Base-by-base conservation (phyloP, 2,797 vertebrate species). In the Sebastes trivittatus region DNA sequence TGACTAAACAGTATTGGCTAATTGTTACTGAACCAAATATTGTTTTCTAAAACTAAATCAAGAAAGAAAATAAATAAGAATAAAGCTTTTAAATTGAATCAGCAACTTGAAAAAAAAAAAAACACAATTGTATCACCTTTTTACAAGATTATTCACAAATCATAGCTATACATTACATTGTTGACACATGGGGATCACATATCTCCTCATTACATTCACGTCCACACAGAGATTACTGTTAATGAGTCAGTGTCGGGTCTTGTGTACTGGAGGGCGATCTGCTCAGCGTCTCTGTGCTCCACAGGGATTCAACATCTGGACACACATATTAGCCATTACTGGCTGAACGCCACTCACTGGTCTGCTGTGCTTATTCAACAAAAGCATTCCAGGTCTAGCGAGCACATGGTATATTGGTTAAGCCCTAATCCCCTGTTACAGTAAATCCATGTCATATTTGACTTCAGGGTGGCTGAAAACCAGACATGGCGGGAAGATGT, bases 391-490 rank as follows among this genome's bases (percentile, higher is more conserved):
- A 82, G 60, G 59, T 83, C 71, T 63, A 36, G 59, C 30, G 63
- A 77, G 79, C 86, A 85, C 83, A 83, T 83, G 81, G 70, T 83
- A 71, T 49, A 85, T 42, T 71, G 68, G 80, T 85, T 80, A 89
- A 86, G 23, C 16, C 46, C 36, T 79, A 78, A 87, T 91, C 80
- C 82, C 59, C 74, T 66, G 82, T 93, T 92, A 92, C 89, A 78
- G 90, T 92, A 90, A 90, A 89, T 82, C 65, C 77, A 70, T 85
- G 82, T 87, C 81, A 84, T 86, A 81, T 87, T 83, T 84, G 81
- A 87, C 78, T 78, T 25, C 78, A 61, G 77, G 82, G 81, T 66
- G 77, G 86, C 82, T 36, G 27, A 77, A 73, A 91, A 83, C 68
- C 85, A 67, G 65, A 82, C 72, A 72, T 30, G 55, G 27, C 73